Percentiles rank a stretch among this genome's conserved stretches.
phyloP scores from a whole-genome alignment of 2,797 vertebrate species.

The Fratercula arctica region DNA sequence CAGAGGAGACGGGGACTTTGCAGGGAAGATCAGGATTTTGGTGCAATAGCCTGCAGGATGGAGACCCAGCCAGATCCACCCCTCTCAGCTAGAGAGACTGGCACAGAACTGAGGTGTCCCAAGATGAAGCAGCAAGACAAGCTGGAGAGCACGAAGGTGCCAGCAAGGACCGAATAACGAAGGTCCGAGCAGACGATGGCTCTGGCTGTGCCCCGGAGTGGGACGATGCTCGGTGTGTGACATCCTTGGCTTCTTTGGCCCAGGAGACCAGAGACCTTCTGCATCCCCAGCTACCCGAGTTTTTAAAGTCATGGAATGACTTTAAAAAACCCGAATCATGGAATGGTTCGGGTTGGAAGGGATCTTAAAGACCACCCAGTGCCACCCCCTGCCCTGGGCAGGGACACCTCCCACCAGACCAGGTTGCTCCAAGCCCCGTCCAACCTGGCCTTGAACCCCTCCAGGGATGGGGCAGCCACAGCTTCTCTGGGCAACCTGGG shows the following conservation, averaged over 20 bases:
- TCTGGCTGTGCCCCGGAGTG: background rate
- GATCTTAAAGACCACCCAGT: too few species aligned
- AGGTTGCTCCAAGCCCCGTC: too few species aligned
- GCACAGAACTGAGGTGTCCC: accelerated
- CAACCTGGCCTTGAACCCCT: too few species aligned
- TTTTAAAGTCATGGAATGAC: background rate
- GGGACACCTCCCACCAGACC: too few species aligned
- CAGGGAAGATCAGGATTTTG: background rate
- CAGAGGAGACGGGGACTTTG: background rate
- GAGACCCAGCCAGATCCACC: background rate
- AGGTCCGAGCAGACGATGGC: background rate
- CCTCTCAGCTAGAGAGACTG: background rate
- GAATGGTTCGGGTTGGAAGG: too few species aligned
- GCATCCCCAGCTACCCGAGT: background rate
- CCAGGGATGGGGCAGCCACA: too few species aligned
- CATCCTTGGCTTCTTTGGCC: background rate
- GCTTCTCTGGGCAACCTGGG: too few species aligned
- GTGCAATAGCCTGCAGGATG: background rate
- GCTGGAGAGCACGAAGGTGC: background rate
- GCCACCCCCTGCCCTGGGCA: too few species aligned
- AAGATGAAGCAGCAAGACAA: accelerated
- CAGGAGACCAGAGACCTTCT: background rate
- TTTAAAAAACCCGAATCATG: too few species aligned
- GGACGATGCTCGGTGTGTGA: background rate
- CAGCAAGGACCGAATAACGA: background rate